phyloP scores from a whole-genome alignment of 2,797 vertebrate genomes.

The Spondyliosoma cantharus region DNA sequence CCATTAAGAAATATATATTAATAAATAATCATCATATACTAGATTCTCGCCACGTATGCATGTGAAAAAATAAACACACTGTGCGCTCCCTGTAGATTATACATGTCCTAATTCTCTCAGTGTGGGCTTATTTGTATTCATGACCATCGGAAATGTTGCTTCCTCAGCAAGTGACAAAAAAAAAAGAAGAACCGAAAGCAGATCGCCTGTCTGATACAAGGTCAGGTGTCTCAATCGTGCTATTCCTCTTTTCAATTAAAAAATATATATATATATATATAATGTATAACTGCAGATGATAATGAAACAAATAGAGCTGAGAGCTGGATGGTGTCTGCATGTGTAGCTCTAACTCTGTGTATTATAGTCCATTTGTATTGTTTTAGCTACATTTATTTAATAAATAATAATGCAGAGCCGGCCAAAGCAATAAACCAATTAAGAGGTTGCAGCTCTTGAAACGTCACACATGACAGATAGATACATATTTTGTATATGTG shows the following conservation, averaged over 20 bases:
- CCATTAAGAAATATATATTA: not conserved
- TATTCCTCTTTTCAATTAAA: conserved; percentile 25
- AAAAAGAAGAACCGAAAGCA: conserved; percentile 5
- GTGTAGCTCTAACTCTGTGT: not conserved
- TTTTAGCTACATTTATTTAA: not conserved
- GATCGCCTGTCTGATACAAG: conserved; percentile 18
- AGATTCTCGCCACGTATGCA: not conserved
- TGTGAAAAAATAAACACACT: conserved; percentile 23
- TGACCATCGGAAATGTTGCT: conserved; percentile 27
- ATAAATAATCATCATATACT: not conserved
- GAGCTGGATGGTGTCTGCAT: not conserved
- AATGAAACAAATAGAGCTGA: not conserved
- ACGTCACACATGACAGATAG: too few relatives aligned
- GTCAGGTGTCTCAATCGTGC: not conserved
- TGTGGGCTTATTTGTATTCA: conserved; percentile 46
- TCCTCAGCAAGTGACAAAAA: conserved; percentile 33
- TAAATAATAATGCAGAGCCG: too few relatives aligned
- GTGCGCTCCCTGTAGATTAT: conserved; percentile 33
- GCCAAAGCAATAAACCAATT: too few relatives aligned
- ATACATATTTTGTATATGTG: too few relatives aligned
- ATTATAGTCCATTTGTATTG: not conserved
- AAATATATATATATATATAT: not conserved
- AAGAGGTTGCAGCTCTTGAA: too few relatives aligned
- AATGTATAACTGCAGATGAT: not conserved
- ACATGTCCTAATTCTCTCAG: conserved; percentile 28